These are phyloP conservation scores for Heterodera filipjevi DNA, from an alignment of 2,888 invertebrate species.

Conservation along the genomic window DNA sequence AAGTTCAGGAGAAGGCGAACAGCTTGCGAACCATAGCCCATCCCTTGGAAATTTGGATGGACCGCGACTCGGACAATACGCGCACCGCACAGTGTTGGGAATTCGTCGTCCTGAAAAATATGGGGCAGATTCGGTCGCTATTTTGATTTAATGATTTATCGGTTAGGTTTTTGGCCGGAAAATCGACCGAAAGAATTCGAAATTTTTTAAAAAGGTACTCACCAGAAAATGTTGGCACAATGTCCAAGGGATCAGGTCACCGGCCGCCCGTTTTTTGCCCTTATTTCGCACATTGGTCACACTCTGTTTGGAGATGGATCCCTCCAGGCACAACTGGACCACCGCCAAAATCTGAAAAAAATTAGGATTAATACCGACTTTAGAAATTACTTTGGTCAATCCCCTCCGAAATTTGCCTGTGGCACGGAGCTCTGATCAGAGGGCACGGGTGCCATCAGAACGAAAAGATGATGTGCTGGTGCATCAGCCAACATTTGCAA, in stretches of 20 bases:
- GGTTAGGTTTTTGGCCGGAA: no score
- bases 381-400: no score
- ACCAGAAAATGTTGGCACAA: conserved; percentile 80
- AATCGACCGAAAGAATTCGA: no score
- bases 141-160: no score
- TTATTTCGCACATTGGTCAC: conserved; percentile 80
- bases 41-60: conserved; percentile 92
- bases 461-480: conserved; percentile 95
- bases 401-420: conserved; percentile 75
- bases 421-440: conserved; percentile 72
- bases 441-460: conserved; percentile 84
- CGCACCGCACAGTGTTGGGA: conserved; percentile 85
- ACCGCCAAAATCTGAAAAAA: conserved; percentile 54
- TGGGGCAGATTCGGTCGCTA: no score
- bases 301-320: conserved; percentile 73
- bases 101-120: conserved; percentile 85
- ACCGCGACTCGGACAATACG: conserved; percentile 94
- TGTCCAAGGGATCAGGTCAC: conserved; percentile 98
- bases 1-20: conserved; percentile 83
- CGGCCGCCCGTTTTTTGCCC: conserved; percentile 86
- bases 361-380: background rate
- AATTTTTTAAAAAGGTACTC: background rate
- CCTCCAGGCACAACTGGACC: conserved; percentile 73
- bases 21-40: conserved; percentile 94
- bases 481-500: conserved; percentile 91